These are phyloP conservation scores for Aptenodytes patagonicus DNA, from an alignment of 2,113 vertebrate genomes.

Conservation along the genomic window DNA sequence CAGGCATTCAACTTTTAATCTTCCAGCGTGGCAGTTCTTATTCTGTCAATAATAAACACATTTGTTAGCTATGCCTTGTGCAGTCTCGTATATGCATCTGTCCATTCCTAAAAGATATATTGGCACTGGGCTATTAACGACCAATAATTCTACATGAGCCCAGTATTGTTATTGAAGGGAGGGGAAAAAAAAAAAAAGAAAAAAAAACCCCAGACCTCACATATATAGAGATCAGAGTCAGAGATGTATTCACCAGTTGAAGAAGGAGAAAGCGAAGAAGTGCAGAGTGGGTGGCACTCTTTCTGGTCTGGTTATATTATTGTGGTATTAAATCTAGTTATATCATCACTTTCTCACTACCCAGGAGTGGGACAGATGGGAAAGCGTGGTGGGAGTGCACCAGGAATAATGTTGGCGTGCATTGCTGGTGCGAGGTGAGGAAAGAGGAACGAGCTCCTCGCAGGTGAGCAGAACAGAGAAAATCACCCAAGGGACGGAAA, in stretches of 20 bases:
- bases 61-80: not conserved
- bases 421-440: not conserved
- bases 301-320: not conserved
- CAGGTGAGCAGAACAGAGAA: not conserved
- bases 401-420: not conserved
- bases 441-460: not conserved
- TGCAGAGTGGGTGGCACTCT: conserved; percentile 38
- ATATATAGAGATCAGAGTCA: not conserved
- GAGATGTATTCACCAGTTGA: not conserved
- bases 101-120: not conserved
- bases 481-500: rapidly evolving
- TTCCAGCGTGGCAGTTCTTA: not conserved
- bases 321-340: not conserved
- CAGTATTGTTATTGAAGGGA: not conserved
- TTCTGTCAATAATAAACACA: conserved; percentile 24
- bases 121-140: not conserved
- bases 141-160: not conserved
- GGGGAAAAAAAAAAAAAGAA: rapidly evolving
- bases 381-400: not conserved
- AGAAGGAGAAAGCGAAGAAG: not conserved
- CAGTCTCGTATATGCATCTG: not conserved
- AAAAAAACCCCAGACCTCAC: not conserved
- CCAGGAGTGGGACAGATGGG: conserved; percentile 43
- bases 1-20: conserved; percentile 16
- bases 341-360: conserved; percentile 43